A percentile compares a stretch with the other conserved stretches of the same genome.
These are phyloP conservation scores for Choristoneura rosaceana DNA, from an alignment of 2,888 invertebrate genomes.

Conservation along the genomic window DNA sequence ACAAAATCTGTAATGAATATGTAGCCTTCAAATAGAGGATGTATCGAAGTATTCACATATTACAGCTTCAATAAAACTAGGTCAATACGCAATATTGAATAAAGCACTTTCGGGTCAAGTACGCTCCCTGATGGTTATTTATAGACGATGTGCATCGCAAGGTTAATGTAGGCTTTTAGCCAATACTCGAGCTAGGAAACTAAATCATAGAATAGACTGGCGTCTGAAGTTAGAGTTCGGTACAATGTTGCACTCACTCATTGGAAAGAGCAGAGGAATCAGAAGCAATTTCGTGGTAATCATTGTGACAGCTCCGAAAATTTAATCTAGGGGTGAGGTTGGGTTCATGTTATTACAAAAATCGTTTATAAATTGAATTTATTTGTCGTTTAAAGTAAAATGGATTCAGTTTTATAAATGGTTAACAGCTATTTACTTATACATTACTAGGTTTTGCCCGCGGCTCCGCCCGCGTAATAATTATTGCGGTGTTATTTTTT, in stretches of 20 bases:
- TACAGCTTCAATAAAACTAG: constrained; percentile 26
- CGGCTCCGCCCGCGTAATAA: too few relatives aligned
- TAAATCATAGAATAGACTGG: not conserved
- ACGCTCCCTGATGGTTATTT: constrained; percentile 24
- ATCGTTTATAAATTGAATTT: too few relatives aligned
- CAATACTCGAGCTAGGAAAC: not conserved
- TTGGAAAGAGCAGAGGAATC: not conserved
- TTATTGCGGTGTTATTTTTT: too few relatives aligned
- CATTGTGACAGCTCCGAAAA: not conserved
- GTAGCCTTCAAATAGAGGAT: constrained; percentile 6
- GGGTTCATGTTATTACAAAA: not conserved
- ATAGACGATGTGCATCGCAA: constrained; percentile 26
- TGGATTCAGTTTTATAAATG: too few relatives aligned
- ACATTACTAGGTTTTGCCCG: too few relatives aligned
- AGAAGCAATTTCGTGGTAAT: not conserved
- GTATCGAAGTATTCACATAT: constrained; percentile 18
- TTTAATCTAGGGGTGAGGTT: not conserved
- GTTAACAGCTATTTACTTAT: too few relatives aligned
- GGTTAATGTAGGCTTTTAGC: constrained; percentile 9
- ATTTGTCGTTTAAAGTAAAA: not conserved
- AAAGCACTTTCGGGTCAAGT: constrained; percentile 40
- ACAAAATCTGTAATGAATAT: constrained; percentile 18
- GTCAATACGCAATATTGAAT: constrained; percentile 39
- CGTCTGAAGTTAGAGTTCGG: not conserved
- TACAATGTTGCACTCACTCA: not conserved